These are phyloP conservation scores for Patiria miniata DNA, from an alignment of 35 echinoderm and acorn worm genomes.

Conservation along the genomic window DNA sequence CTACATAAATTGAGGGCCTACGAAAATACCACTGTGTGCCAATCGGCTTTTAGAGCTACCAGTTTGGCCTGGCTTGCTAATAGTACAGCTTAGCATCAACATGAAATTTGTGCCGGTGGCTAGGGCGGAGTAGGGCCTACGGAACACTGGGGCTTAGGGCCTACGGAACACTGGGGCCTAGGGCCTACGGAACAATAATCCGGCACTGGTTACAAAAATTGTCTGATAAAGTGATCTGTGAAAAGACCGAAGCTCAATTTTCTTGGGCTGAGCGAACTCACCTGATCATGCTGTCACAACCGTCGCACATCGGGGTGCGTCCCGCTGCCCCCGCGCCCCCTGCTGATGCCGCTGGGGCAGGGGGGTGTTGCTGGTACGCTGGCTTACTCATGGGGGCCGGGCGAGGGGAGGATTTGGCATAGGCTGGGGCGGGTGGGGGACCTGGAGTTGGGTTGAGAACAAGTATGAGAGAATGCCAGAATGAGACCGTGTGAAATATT, in stretches of 20 bases:
- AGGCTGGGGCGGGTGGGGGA: neutral
- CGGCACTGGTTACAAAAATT: too few relatives aligned
- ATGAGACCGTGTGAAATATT: neutral
- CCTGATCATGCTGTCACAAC: slow-evolving; percentile 79
- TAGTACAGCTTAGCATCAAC: too few relatives aligned
- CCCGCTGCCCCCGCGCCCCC: slow-evolving; percentile 10
- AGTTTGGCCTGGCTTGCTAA: too few relatives aligned
- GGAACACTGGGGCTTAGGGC: too few relatives aligned
- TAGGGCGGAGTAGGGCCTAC: too few relatives aligned
- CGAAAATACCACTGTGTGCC: too few relatives aligned
- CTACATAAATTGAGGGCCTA: too few relatives aligned
- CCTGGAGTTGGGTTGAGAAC: neutral
- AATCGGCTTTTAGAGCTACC: too few relatives aligned
- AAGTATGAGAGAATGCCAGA: neutral
- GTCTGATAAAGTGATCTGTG: too few relatives aligned
- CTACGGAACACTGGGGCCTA: too few relatives aligned
- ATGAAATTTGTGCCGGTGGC: too few relatives aligned
- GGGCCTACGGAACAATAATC: too few relatives aligned
- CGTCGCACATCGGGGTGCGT: slow-evolving; percentile 75
- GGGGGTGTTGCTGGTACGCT: neutral
- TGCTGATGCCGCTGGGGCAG: slow-evolving; percentile 17
- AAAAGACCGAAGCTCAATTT: neutral
- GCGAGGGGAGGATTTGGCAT: neutral
- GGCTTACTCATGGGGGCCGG: neutral
- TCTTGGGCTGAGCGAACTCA: slow-evolving; percentile 11